Base-by-base conservation (phyloP, 2,113 vertebrate genomes). In the Laterallus jamaicensis region DNA sequence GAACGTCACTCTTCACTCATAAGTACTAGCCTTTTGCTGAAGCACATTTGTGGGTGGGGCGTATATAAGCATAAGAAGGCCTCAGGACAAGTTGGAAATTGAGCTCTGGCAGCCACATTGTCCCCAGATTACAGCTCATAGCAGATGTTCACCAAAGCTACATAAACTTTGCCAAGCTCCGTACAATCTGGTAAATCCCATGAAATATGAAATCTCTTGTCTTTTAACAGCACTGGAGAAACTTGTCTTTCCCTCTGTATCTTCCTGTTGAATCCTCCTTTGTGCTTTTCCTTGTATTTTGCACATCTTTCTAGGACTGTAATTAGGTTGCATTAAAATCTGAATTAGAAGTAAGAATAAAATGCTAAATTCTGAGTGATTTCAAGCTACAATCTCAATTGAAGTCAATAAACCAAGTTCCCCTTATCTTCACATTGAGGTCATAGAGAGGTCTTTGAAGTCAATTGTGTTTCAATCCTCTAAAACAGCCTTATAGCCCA, bases 31-130 rank as follows among this genome's bases (percentile, higher is more conserved):
- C 74, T 91, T 96, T 95, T 75, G 91, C 40, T 89, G 71, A 90
- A 90, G 95, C 58, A 97, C 87, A 96, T 76, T 86, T 86, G 42
- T 89, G 82, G 93, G 90, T 96, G 84, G 82, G 94, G 84, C 94
- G 52, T 94, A 50, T 59, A 24, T 50, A 86, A 90, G 67, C 69
- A 86, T 63, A 55, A 82, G 58, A 84, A 59, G 2, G 26, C 90
- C 78, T 76, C 66, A 18, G 66, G 95, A 87, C 67, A 96, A 93
- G n/a, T 32, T 92, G 80, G 60, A 93, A 96, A 87, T 58, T 47
- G 77, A 60, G 76, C 60, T 97, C 86, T 97, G 92, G 84, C 88
- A 96, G 94, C 68, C 67, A 26, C 73, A n/a, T 64, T 88, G 79
- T 86, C 77, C 85, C 88, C 86, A 92, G 54, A 92, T 77, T 88